Evolutionary conservation across 1,140 invertebrate species (phyloP).

Genomic region (Drosophila rufa): DNA sequence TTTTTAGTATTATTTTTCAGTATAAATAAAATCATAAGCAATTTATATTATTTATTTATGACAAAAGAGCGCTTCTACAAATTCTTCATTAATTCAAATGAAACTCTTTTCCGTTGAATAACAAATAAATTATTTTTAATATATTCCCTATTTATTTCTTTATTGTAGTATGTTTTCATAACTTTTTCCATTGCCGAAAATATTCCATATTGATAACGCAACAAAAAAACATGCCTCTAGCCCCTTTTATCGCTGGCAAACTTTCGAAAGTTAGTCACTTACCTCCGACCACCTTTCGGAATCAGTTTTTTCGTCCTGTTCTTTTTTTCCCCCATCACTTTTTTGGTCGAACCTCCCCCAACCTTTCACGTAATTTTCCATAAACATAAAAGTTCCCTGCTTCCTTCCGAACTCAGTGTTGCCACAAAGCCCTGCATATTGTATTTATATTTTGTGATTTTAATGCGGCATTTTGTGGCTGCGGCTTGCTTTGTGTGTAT

Average conservation of each 20-base stretch:
- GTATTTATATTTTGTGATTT: slow-evolving; percentile 81
- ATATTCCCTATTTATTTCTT: not conserved
- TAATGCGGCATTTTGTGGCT: slow-evolving; percentile 79
- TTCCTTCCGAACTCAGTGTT: slow-evolving; percentile 43
- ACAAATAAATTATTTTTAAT: not conserved
- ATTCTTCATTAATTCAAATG: too few species aligned
- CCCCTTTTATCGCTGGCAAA: slow-evolving; percentile 68
- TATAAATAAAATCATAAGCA: too few species aligned
- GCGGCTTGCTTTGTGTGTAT: slow-evolving; percentile 31
- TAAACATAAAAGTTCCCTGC: slow-evolving; percentile 73
- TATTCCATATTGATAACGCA: slow-evolving; percentile 55
- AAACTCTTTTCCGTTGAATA: too few species aligned
- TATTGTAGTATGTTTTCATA: not conserved
- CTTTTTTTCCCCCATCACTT: slow-evolving; percentile 1
- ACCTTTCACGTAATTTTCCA: slow-evolving; percentile 72
- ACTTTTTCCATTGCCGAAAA: slow-evolving; percentile 26
- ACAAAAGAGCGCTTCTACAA: too few species aligned
- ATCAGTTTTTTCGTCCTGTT: slow-evolving; percentile 4
- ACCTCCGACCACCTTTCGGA: slow-evolving; percentile 19
- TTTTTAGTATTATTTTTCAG: too few species aligned
- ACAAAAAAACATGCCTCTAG: slow-evolving; percentile 26
- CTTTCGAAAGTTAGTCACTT: slow-evolving; percentile 71
- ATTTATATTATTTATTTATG: too few species aligned
- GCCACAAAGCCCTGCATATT: slow-evolving; percentile 67
- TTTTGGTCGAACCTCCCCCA: slow-evolving; percentile 10